These are phyloP conservation scores for Chironomus striatipennis DNA, from an alignment of 1,140 invertebrate species.

Conservation along the genomic window DNA sequence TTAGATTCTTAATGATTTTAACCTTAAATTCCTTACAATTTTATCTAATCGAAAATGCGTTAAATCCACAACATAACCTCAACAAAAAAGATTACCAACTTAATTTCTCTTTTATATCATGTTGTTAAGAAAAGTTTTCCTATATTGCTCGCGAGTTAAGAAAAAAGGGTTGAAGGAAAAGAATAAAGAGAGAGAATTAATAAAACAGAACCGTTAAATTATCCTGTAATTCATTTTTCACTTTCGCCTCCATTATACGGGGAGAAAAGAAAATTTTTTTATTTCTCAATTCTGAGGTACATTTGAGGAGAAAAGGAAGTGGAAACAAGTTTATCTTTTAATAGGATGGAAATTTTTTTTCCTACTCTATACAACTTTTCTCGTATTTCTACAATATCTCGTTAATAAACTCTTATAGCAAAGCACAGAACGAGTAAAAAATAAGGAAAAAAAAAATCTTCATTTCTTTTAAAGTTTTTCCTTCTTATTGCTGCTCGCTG, in stretches of 20 bases:
- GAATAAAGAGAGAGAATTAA: neutral
- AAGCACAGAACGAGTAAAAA: neutral
- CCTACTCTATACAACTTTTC: neutral
- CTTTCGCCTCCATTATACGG: neutral
- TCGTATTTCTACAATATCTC: neutral
- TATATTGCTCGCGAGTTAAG: neutral
- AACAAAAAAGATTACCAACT: no score
- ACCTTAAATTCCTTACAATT: no score
- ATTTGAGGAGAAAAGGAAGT: constrained; percentile 7
- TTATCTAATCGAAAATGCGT: no score
- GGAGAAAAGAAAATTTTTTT: neutral
- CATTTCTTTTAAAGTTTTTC: neutral
- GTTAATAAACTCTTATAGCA: constrained; percentile 3
- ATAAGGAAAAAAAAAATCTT: neutral
- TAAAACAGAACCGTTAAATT: constrained; percentile 14
- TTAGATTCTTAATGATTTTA: no score
- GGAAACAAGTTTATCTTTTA: constrained; percentile 5
- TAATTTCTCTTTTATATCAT: neutral
- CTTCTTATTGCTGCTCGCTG: neutral
- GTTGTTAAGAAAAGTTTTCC: neutral
- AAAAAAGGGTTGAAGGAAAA: neutral
- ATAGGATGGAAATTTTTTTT: constrained; percentile 7
- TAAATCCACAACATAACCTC: no score
- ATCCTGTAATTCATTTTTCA: constrained; percentile 14
- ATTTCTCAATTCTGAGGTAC: constrained; percentile 12